Evolutionary conservation across 2,797 vertebrate genomes (phyloP), one percentile per base, ranked within the genome.

Genomic region (Cirrhinus molitorella): DNA sequence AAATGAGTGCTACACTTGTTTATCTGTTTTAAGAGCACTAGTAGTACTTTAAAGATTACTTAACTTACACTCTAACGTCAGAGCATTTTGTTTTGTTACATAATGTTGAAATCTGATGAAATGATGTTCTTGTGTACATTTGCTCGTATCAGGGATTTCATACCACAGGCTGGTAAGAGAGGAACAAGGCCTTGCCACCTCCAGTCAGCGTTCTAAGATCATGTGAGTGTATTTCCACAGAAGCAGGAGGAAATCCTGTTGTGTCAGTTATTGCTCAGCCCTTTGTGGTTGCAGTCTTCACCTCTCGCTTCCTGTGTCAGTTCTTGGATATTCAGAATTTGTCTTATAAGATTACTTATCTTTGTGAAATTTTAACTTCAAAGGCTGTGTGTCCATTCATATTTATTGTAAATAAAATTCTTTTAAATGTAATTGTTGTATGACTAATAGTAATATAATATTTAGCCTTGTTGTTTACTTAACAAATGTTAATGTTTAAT

Each of bases 131-230:
- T 78, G 13, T 70, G 47, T 80, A 31, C 51, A 6, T 78, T 45
- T 81, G 43, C 90, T 83, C 85, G 68, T 71, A 83, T 67, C 89
- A 99, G 98, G 98, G 23, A 97, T 99, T 93, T 96, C 96, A 4
- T 99, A 96, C 92, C 97, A 99, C 92, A 95, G 97, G 79, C 90
- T 99, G 87, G 97, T 99, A 89, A 96, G 96, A 89, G 95, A 96
- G 0, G 98, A 99, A 88, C 98, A 99, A 88, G 96, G 96, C 14
- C 92, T 99, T 43, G 85, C 92, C 2, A 85, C 91, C 21, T 92
- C 94, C 74, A 93, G 87, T 81, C 91, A 91, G 45, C 91, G 91
- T 72, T 95, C 94, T 84, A 98, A 96, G 88, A 97, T 94, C 0
- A 91, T 98, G 98, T 99, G 93, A 93, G 97, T 94, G 34, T 61